Evolutionary conservation across 2,113 vertebrate species (phyloP).

Genomic region (Podarcis muralis): DNA sequence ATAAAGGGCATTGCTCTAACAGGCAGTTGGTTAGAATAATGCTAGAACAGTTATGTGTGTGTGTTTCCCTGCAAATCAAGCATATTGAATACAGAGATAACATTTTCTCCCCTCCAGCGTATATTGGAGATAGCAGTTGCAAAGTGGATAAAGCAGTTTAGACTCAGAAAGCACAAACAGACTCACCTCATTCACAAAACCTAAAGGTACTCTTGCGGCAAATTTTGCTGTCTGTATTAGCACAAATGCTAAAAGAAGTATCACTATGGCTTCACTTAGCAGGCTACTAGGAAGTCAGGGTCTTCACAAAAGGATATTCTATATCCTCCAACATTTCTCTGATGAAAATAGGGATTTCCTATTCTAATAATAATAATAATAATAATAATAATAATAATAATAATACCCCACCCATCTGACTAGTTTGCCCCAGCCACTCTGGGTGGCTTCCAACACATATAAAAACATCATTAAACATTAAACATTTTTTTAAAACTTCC

Average conservation of each 20-base stretch:
- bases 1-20: constrained; percentile 44
- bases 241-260: too few relatives aligned
- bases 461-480: too few relatives aligned
- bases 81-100: constrained; percentile 36
- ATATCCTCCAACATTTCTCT: too few relatives aligned
- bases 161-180: constrained; percentile 15
- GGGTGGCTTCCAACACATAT: too few relatives aligned
- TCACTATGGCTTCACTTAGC: neutral
- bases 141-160: constrained; percentile 19
- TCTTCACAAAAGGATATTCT: neutral
- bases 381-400: too few relatives aligned
- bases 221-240: neutral
- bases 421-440: too few relatives aligned
- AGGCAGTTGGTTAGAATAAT: constrained; percentile 36
- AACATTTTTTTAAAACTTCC: too few relatives aligned
- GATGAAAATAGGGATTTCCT: too few relatives aligned
- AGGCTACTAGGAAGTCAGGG: neutral
- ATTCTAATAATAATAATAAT: too few relatives aligned
- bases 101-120: neutral
- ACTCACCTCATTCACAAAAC: neutral
- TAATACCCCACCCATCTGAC: too few relatives aligned
- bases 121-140: constrained; percentile 11
- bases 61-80: constrained; percentile 32
- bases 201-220: neutral
- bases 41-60: constrained; percentile 7